Evolutionary conservation across 2,888 invertebrate species (phyloP).

Genomic region (Leuctra nigra): DNA sequence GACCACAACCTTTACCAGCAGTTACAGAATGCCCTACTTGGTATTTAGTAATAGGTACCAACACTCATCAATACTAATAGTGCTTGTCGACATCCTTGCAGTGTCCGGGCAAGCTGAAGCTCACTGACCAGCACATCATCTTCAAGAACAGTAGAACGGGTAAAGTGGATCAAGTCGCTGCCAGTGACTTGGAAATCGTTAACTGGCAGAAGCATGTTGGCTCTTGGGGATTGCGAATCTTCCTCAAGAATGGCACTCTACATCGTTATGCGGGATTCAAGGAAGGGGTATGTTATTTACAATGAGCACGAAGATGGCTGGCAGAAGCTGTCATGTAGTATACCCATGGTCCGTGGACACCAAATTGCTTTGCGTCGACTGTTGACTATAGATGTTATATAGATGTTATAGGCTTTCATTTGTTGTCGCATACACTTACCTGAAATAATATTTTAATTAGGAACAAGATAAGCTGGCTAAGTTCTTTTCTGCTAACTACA

Average conservation of each 20-base stretch:
- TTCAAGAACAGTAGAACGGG: slow-evolving; percentile 97
- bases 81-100: slow-evolving; percentile 40
- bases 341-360: too few relatives aligned
- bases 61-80: too few relatives aligned
- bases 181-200: slow-evolving; percentile 80
- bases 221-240: slow-evolving; percentile 81
- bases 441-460: slow-evolving; percentile 40
- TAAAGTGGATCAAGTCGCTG: slow-evolving; percentile 84
- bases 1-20: too few relatives aligned
- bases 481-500: slow-evolving; percentile 77
- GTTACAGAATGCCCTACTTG: too few relatives aligned
- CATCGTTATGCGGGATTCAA: slow-evolving; percentile 93
- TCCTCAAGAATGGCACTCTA: slow-evolving; percentile 81
- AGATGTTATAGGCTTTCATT: not conserved
- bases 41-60: too few relatives aligned
- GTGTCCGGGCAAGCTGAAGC: slow-evolving; percentile 86
- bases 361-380: too few relatives aligned
- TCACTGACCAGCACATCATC: slow-evolving; percentile 82
- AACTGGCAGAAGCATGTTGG: slow-evolving; percentile 91
- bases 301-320: too few relatives aligned
- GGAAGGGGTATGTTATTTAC: slow-evolving; percentile 65
- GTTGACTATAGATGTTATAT: too few relatives aligned
- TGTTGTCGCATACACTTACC: not conserved
- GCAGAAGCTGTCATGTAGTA: too few relatives aligned
- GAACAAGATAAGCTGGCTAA: slow-evolving; percentile 91